Conservation (phyloP, 2,888 invertebrate species). For the Yponomeuta evonymella region DNA sequence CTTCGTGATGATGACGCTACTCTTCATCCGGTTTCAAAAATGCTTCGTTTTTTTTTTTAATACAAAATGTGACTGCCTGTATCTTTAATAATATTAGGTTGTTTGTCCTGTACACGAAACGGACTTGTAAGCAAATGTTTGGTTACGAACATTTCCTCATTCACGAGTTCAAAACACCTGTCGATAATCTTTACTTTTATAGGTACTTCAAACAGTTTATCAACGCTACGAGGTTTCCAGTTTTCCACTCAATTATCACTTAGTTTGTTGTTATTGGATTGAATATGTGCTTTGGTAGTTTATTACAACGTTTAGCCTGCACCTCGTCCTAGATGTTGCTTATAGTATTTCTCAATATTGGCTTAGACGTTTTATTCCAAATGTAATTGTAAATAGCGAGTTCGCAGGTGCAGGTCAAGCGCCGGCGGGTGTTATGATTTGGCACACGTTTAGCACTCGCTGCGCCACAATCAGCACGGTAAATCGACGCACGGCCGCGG, state of each 20-base stretch:
- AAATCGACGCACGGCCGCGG: constrained; percentile 11
- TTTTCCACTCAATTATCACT: constrained; percentile 29
- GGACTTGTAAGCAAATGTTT: constrained; percentile 8
- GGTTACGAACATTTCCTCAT: constrained; percentile 1
- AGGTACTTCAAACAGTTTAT: constrained; percentile 30
- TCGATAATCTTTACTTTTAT: constrained; percentile 29
- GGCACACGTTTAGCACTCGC: constrained; percentile 18
- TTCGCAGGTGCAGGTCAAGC: background rate
- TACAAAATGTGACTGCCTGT: background rate
- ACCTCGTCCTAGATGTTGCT: background rate
- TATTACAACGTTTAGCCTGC: constrained; percentile 26
- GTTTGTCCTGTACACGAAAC: constrained; percentile 3
- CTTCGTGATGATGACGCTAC: constrained; percentile 36
- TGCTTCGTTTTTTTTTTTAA: constrained; percentile 1
- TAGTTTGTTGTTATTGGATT: constrained; percentile 30
- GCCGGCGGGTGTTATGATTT: constrained; percentile 16
- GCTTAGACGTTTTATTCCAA: background rate
- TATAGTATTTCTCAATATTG: background rate
- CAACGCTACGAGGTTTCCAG: constrained; percentile 18
- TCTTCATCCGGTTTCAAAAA: constrained; percentile 5
- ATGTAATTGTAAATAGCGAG: background rate
- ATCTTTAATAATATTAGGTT: background rate
- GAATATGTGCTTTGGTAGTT: constrained; percentile 25
- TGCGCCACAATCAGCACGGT: constrained; percentile 17
- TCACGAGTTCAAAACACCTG: constrained; percentile 25